Evolutionary conservation across 2,797 vertebrate genomes (phyloP).

Genomic region (Naso thynnoides): DNA sequence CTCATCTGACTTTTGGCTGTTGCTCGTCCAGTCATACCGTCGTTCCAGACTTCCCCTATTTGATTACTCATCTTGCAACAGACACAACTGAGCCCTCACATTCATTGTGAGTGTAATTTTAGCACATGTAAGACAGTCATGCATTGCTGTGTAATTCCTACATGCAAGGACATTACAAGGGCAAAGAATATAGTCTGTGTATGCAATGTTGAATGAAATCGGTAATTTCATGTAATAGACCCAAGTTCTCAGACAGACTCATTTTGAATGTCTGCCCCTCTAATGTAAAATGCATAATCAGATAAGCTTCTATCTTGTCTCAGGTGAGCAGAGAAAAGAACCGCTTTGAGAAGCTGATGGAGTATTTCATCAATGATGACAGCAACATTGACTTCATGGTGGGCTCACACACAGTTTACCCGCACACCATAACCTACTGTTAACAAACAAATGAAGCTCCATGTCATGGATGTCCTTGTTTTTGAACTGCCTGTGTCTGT

Average conservation of each 20-base stretch:
- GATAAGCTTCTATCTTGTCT: neutral
- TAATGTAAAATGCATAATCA: slow-evolving; percentile 21
- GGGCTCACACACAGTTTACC: slow-evolving; percentile 43
- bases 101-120: neutral
- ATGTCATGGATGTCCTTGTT: neutral
- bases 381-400: slow-evolving; percentile 99
- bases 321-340: slow-evolving; percentile 94
- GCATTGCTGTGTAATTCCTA: neutral
- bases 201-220: neutral
- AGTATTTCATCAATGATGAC: slow-evolving; percentile 94
- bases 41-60: slow-evolving; percentile 50
- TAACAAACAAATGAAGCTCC: neutral
- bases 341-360: slow-evolving; percentile 97
- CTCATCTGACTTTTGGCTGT: slow-evolving; percentile 11
- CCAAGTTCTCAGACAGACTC: neutral
- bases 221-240: neutral
- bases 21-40: slow-evolving; percentile 4
- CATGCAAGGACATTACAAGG: neutral
- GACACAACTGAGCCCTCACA: slow-evolving; percentile 29
- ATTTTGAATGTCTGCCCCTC: neutral
- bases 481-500: neutral
- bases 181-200: neutral
- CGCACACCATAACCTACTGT: neutral
- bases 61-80: slow-evolving; percentile 52
- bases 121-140: slow-evolving; percentile 37